phyloP scores from a whole-genome alignment of 1,140 invertebrate genomes.

The Hestina assimilis region DNA sequence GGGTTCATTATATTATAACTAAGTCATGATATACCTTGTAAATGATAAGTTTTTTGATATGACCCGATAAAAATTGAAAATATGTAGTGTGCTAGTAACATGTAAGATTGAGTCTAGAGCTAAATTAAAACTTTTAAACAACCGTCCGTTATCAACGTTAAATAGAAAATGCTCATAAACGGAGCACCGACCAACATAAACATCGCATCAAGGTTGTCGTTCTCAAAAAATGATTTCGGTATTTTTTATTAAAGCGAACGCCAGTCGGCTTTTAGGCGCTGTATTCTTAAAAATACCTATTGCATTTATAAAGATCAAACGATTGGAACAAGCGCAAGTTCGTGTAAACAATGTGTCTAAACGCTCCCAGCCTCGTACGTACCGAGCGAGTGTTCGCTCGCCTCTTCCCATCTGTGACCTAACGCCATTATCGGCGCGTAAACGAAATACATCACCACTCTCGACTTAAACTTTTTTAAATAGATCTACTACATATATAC shows the following conservation, averaged over 20 bases:
- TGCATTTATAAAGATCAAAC: constrained; percentile 77
- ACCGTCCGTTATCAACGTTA: constrained; percentile 40
- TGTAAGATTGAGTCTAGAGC: no score
- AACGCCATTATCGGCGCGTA: constrained; percentile 27
- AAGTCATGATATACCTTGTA: no score
- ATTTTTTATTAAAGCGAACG: constrained; percentile 67
- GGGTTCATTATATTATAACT: no score
- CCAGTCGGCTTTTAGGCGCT: constrained; percentile 50
- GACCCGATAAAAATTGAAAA: neutral
- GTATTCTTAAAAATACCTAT: constrained; percentile 75
- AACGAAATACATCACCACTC: constrained; percentile 32
- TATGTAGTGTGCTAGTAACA: neutral
- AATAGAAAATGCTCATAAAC: constrained; percentile 46
- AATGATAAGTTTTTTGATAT: no score
- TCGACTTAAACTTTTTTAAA: constrained; percentile 10
- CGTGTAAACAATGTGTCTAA: constrained; percentile 58
- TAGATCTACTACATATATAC: constrained; percentile 3
- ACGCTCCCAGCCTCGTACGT: constrained; percentile 22
- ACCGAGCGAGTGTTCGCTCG: constrained; percentile 21
- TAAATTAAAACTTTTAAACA: constrained; percentile 46
- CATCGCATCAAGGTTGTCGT: constrained; percentile 68
- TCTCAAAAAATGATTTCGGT: constrained; percentile 61
- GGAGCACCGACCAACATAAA: constrained; percentile 43
- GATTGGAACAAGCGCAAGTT: constrained; percentile 64
- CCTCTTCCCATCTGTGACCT: constrained; percentile 7